Evolutionary conservation across 2,888 invertebrate genomes (phyloP).

Genomic region (Schrankia costaestrigalis): DNA sequence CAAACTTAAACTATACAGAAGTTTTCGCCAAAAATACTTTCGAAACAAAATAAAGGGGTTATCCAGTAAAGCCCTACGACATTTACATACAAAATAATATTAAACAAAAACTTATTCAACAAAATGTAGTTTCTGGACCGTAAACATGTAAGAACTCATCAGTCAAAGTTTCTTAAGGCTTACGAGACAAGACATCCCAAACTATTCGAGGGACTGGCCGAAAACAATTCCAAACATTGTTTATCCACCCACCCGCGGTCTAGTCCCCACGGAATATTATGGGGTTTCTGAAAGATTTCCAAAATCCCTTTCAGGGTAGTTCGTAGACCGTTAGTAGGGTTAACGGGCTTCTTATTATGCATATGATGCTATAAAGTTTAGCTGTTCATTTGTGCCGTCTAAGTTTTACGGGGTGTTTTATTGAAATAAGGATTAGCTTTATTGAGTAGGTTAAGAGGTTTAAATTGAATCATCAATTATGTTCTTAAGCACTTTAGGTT

Average conservation of each 20-base stretch:
- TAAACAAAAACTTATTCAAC: not conserved
- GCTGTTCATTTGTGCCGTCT: slow-evolving; percentile 28
- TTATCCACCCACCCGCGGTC: slow-evolving; percentile 27
- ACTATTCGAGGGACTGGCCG: slow-evolving; percentile 23
- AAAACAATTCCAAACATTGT: slow-evolving; percentile 34
- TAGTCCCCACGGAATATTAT: slow-evolving; percentile 30
- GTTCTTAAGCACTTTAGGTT: slow-evolving; percentile 6
- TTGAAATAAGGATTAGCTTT: slow-evolving; percentile 20
- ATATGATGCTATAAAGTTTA: slow-evolving; percentile 26
- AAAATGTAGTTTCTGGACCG: not conserved
- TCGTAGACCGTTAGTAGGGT: slow-evolving; percentile 22
- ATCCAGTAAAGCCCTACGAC: no score
- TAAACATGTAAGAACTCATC: slow-evolving; percentile 20
- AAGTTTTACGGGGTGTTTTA: slow-evolving; percentile 20
- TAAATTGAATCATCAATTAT: slow-evolving; percentile 9
- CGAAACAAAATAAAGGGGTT: not conserved
- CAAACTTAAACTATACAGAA: no score
- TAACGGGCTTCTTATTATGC: slow-evolving; percentile 26
- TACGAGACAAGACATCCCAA: slow-evolving; percentile 12
- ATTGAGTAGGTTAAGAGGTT: slow-evolving; percentile 6
- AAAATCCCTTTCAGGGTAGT: slow-evolving; percentile 29
- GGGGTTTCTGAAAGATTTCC: slow-evolving; percentile 29
- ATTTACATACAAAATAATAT: not conserved
- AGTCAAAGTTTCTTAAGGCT: slow-evolving; percentile 17
- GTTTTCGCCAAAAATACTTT: no score